Percentiles rank a stretch among this genome's conserved stretches.
Conservation (phyloP, 2,797 vertebrate genomes). For the Falco naumanni region DNA sequence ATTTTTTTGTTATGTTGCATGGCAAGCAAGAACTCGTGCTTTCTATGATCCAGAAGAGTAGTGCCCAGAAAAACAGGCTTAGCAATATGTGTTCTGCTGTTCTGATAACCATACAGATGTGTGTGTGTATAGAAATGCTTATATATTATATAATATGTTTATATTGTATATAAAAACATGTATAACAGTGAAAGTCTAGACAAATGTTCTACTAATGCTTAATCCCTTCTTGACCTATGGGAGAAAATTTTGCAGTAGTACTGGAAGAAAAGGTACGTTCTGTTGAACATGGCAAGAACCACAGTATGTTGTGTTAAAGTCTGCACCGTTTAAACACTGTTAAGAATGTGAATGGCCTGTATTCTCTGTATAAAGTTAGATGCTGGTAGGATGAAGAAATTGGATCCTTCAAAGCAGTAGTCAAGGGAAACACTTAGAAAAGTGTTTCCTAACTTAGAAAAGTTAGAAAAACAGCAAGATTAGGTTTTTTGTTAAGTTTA, state of each 20-base stretch:
- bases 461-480: not conserved
- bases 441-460: no score
- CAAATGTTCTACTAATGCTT: not conserved
- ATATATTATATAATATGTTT: not conserved
- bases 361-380: not conserved
- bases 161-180: not conserved
- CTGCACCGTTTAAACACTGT: not conserved
- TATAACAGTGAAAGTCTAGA: not conserved
- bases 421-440: not conserved
- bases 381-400: not conserved
- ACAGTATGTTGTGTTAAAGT: not conserved
- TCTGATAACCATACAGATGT: not conserved
- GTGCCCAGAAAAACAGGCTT: not conserved
- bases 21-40: not conserved
- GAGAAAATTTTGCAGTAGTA: not conserved
- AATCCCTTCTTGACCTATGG: not conserved
- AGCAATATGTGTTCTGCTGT: not conserved
- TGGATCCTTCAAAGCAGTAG: not conserved
- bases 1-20: not conserved
- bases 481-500: not conserved
- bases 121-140: not conserved
- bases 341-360: not conserved
- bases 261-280: not conserved
- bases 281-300: rapidly evolving
- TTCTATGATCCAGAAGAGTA: not conserved